A percentile compares a stretch with the other conserved stretches of the same genome.
These are phyloP conservation scores for Cercopithecus mona DNA, from an alignment of 2,113 vertebrate species.

Conservation along the genomic window DNA sequence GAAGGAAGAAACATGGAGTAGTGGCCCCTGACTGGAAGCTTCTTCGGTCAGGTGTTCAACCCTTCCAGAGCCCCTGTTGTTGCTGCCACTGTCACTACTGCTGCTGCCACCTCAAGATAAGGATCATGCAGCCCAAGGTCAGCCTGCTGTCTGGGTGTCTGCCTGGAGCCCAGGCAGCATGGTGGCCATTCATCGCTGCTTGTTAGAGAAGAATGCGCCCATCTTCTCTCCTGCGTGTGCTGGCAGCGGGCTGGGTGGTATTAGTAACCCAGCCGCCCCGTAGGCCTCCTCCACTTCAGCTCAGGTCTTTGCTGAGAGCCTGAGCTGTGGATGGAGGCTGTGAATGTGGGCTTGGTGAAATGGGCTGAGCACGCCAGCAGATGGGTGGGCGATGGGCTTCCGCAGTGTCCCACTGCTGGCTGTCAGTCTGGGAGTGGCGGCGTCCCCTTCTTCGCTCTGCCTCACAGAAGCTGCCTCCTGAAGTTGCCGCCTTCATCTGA, in stretches of 20 bases:
- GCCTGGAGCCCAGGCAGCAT: background rate
- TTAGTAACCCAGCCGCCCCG: slow-evolving; percentile 60
- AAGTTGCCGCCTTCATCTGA: background rate
- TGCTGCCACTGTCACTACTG: background rate
- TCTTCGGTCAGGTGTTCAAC: background rate
- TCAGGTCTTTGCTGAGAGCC: background rate
- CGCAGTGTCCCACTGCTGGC: background rate
- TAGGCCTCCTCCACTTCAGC: background rate
- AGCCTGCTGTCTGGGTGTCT: background rate
- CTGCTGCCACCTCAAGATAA: slow-evolving; percentile 14
- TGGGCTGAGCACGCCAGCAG: background rate
- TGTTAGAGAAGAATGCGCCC: slow-evolving; percentile 42
- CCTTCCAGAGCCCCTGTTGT: background rate
- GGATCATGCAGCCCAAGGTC: background rate
- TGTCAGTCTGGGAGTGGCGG: accelerated
- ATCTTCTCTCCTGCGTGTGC: background rate
- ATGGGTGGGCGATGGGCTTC: background rate
- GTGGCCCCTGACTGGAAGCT: background rate
- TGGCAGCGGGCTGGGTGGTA: background rate
- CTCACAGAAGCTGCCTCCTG: background rate
- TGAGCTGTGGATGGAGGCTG: background rate
- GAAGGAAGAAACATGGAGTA: background rate
- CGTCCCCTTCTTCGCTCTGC: background rate
- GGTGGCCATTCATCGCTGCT: background rate
- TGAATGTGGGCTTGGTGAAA: background rate